These are phyloP conservation scores for Drosophila sordidula DNA, from an alignment of 2,888 invertebrate species.

Conservation along the genomic window DNA sequence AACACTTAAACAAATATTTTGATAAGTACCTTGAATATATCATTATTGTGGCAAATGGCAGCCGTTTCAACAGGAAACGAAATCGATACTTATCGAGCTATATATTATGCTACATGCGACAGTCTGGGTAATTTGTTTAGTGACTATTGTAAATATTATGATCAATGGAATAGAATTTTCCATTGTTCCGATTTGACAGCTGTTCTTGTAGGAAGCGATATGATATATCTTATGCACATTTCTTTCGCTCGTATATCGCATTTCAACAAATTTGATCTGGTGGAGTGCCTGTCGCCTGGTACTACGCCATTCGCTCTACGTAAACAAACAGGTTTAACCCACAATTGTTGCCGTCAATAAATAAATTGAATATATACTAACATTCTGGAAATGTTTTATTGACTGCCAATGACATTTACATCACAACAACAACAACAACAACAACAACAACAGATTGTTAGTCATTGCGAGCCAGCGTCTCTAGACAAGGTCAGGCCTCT, in stretches of 20 bases:
- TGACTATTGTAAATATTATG: constrained; percentile 11
- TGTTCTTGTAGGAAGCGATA: constrained; percentile 18
- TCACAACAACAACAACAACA: constrained; percentile 20
- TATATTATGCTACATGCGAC: too few relatives aligned
- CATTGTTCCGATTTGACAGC: constrained; percentile 10
- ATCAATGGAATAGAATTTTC: background rate
- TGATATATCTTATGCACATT: constrained; percentile 8
- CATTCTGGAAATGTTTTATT: constrained; percentile 50
- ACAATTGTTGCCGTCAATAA: constrained; percentile 45
- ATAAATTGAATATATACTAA: constrained; percentile 40
- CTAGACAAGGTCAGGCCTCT: constrained; percentile 43
- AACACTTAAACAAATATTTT: background rate
- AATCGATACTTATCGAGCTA: background rate
- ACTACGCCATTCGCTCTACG: constrained; percentile 13
- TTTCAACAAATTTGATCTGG: constrained; percentile 28
- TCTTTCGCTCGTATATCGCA: constrained; percentile 18
- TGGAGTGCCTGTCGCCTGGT: constrained; percentile 7
- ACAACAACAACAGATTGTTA: constrained; percentile 30
- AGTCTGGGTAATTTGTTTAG: background rate
- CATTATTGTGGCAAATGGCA: background rate
- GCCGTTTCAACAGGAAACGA: background rate
- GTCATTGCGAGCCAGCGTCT: constrained; percentile 37
- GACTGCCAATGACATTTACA: constrained; percentile 56
- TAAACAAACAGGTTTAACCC: constrained; percentile 57
- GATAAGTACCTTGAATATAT: background rate